Evolutionary conservation across 2,113 vertebrate genomes (phyloP).

Genomic region (Forbesichthys papilliferus): DNA sequence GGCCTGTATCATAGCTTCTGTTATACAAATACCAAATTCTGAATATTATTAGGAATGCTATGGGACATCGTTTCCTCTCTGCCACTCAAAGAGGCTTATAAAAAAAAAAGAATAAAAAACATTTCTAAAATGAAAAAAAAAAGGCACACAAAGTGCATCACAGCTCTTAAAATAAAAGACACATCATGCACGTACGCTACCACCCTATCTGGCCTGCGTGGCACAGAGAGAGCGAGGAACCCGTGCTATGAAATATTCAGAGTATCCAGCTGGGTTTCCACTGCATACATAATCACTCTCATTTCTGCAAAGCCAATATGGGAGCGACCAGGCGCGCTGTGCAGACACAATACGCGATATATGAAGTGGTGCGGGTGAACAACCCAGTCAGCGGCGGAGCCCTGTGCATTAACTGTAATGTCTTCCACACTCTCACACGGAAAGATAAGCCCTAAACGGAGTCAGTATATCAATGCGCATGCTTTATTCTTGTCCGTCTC

Average conservation of each 20-base stretch:
- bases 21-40: constrained; percentile 24
- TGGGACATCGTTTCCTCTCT: constrained; percentile 1
- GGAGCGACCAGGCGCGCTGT: constrained; percentile 42
- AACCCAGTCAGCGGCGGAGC: constrained; percentile 57
- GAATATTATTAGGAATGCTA: constrained; percentile 25
- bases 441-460: constrained; percentile 73
- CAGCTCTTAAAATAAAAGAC: constrained; percentile 39
- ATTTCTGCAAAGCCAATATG: constrained; percentile 67
- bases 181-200: constrained; percentile 59
- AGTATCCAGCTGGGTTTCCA: constrained; percentile 75
- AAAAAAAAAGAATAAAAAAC: not conserved
- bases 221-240: constrained; percentile 69
- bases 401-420: constrained; percentile 76
- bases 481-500: constrained; percentile 74
- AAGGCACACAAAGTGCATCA: constrained; percentile 42
- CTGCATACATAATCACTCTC: constrained; percentile 79
- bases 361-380: constrained; percentile 69
- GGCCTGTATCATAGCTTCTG: constrained; percentile 15
- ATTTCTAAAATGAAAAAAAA: not conserved
- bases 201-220: constrained; percentile 61
- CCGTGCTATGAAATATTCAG: constrained; percentile 79
- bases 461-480: constrained; percentile 80
- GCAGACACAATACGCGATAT: constrained; percentile 53
- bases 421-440: constrained; percentile 65
- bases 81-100: not conserved